Conservation (phyloP, 92 coral and sea anemone species). For the Epizoanthus stellaris region DNA sequence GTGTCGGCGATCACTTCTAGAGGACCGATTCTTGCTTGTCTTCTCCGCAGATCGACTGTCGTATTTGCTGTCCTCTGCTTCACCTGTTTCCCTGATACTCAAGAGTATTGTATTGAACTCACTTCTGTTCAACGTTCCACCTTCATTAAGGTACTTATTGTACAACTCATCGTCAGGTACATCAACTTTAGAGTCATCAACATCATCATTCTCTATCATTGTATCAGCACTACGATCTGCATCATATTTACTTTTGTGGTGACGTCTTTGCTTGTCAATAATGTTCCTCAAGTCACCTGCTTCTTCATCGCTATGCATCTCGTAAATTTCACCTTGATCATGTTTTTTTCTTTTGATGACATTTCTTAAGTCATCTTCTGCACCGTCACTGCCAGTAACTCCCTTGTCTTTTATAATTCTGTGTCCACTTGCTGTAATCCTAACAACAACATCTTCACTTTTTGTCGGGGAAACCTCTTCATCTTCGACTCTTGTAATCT, state of each 20-base stretch:
- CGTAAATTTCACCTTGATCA: slow-evolving; percentile 13
- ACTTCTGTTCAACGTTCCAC: slow-evolving; percentile 21
- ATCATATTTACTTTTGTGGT: slow-evolving; percentile 18
- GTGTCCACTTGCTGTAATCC: slow-evolving; percentile 34
- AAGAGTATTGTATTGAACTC: slow-evolving; percentile 8
- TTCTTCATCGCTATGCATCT: slow-evolving; percentile 38
- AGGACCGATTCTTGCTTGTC: background rate
- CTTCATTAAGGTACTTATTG: slow-evolving; percentile 16
- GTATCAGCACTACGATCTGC: slow-evolving; percentile 28
- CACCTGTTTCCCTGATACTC: slow-evolving; percentile 38
- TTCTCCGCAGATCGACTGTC: background rate
- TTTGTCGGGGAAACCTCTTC: slow-evolving; percentile 22
- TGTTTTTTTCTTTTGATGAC: slow-evolving; percentile 40
- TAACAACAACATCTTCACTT: slow-evolving; percentile 30
- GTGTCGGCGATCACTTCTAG: slow-evolving; percentile 6
- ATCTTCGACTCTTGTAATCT: slow-evolving; percentile 46
- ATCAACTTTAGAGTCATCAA: slow-evolving; percentile 49
- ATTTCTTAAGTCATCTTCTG: slow-evolving; percentile 19
- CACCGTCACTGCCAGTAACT: background rate
- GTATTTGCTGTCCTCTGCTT: slow-evolving; percentile 31
- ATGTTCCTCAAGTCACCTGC: slow-evolving; percentile 53
- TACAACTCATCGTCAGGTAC: slow-evolving; percentile 56
- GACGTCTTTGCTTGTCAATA: slow-evolving; percentile 55
- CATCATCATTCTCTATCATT: background rate
- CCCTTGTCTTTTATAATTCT: slow-evolving; percentile 23